Base-by-base conservation (phyloP, 30 jellyfish, hydroid and myxozoan species). In the Aurelia sp. region DNA sequence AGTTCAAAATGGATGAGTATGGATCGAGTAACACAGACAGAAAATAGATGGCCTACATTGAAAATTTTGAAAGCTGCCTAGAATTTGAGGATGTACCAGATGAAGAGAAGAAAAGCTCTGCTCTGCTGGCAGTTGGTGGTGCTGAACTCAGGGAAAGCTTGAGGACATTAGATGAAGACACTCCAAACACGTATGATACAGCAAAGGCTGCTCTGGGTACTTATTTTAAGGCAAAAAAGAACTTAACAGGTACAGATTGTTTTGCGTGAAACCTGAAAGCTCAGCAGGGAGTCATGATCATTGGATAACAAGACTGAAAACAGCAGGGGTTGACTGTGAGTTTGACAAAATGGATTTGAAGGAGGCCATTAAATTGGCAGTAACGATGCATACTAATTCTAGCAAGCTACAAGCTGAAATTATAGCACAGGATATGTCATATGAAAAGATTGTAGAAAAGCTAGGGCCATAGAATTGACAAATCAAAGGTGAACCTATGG, bases 1-100 rank as follows among this genome's bases (percentile, higher is more conserved):
- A n/a, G n/a, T n/a, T n/a, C n/a, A 68, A 68, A 68, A 68, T 63
- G 80, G 80, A 68, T 68, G 80, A 68, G 80, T 68, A 68, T 68
- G 80, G 63, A 20, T 33, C 61, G 61, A 68, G 63, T 19, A 68
- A 68, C 31, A 68, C 80, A 27, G 57, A 31, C 61, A 68, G 80
- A 68, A 68, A 68, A 68, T 68, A 63, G 80, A 68, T 13, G 80
- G 80, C n/a, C n/a, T n/a, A n/a, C n/a, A n/a, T n/a, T n/a, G n/a
- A n/a, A n/a, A n/a, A n/a, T n/a, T n/a, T n/a, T 63, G 65, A 13
- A 38, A 12, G 21, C 21, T 68, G 80, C 22, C 63, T 68, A 10
- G 63, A 68, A 68, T 68, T 68, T 17, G 61, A 68, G 63, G 63
- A 68, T 68, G 80, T 68, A 68, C 20, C 80, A 10, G 61, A 68